A percentile compares a stretch with the other conserved stretches of the same genome.
Conservation (phyloP, 2,888 invertebrate species). For the Pachliopta kotzebuea region DNA sequence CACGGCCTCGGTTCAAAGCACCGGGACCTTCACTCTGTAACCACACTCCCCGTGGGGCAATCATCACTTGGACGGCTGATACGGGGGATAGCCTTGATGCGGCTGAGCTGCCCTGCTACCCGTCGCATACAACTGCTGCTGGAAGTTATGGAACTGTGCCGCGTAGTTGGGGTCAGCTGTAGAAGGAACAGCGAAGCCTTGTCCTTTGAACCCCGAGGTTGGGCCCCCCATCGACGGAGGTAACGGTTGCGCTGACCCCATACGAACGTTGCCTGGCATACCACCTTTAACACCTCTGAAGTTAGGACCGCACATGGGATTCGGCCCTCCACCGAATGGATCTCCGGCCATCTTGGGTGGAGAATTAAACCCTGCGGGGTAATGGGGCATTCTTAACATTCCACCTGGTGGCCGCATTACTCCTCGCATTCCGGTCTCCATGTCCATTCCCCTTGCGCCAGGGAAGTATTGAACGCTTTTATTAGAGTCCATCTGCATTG, state of each 20-base stretch:
- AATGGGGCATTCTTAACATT: slow-evolving; percentile 73
- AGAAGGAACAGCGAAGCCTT: slow-evolving; percentile 90
- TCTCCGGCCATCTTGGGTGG: slow-evolving; percentile 70
- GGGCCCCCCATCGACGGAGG: slow-evolving; percentile 90
- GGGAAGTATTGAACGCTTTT: slow-evolving; percentile 87
- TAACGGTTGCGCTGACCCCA: slow-evolving; percentile 84
- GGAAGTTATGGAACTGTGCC: slow-evolving; percentile 97
- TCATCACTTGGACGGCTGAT: slow-evolving; percentile 75
- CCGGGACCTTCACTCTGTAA: slow-evolving; percentile 30
- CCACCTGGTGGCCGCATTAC: slow-evolving; percentile 63
- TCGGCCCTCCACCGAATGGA: slow-evolving; percentile 53
- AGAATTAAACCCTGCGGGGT: slow-evolving; percentile 69
- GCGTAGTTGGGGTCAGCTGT: slow-evolving; percentile 96
- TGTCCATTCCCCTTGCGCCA: slow-evolving; percentile 78
- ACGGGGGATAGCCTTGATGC: slow-evolving; percentile 70
- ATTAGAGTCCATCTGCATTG: slow-evolving; percentile 86
- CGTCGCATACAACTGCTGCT: slow-evolving; percentile 96
- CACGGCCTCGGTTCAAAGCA: slow-evolving; percentile 24
- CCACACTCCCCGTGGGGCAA: slow-evolving; percentile 35
- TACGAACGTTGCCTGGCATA: slow-evolving; percentile 57
- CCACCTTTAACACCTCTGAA: slow-evolving; percentile 68
- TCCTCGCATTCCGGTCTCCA: slow-evolving; percentile 74
- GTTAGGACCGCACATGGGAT: slow-evolving; percentile 61
- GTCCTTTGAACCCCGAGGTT: slow-evolving; percentile 85
- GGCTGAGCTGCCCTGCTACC: slow-evolving; percentile 69